Evolutionary conservation across 2,797 vertebrate species (phyloP).

Genomic region (Hirundo rustica): DNA sequence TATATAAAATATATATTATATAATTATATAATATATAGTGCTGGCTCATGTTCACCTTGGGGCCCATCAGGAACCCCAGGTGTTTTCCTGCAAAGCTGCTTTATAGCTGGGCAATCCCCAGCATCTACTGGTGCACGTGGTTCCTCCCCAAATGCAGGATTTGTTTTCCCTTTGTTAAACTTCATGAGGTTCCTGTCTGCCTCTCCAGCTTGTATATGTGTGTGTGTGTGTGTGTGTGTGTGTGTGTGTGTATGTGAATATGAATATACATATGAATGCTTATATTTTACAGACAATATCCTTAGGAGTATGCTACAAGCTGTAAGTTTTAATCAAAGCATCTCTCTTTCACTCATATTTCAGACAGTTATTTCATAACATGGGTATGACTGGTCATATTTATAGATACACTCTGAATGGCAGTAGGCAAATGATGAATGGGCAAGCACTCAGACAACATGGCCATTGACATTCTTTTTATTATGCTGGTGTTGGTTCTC

Average conservation of each 20-base stretch:
- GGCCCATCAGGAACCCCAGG: background rate
- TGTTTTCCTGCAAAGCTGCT: background rate
- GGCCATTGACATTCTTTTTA: background rate
- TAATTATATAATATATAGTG: too few relatives aligned
- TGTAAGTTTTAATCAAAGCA: background rate
- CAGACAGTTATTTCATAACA: background rate
- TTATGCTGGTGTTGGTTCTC: background rate
- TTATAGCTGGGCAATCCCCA: background rate
- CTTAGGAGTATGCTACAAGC: background rate
- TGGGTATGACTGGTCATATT: background rate
- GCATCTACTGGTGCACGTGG: background rate
- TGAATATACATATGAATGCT: background rate
- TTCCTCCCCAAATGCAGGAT: background rate
- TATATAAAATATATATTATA: too few relatives aligned
- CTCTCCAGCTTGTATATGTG: background rate
- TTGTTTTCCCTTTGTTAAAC: background rate
- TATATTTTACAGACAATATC: background rate
- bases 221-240: too few relatives aligned
- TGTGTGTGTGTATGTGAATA: too few relatives aligned
- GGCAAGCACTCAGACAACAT: background rate
- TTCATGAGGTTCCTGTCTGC: background rate
- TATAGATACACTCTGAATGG: background rate
- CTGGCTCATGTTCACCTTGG: background rate
- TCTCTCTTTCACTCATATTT: background rate
- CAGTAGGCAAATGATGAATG: background rate